Conservation (phyloP, 2,888 invertebrate genomes). For the Nomada lathburiana region DNA sequence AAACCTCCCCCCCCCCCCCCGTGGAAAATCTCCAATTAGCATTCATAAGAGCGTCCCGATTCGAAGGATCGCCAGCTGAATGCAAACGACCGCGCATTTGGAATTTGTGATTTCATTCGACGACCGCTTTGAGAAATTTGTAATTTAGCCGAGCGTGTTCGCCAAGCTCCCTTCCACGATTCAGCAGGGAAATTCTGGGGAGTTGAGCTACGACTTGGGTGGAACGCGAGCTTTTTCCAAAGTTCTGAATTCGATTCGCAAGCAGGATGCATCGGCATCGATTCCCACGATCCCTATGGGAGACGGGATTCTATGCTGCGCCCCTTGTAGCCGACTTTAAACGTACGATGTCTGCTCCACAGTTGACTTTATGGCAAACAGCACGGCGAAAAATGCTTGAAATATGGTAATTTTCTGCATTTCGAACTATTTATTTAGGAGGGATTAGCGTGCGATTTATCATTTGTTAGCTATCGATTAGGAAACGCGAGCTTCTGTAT, state of each 20-base stretch:
- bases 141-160: conserved; percentile 55
- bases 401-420: not conserved
- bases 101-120: conserved; percentile 64
- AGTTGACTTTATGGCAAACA: not conserved
- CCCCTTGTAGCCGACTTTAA: not conserved
- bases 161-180: not conserved
- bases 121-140: conserved; percentile 52
- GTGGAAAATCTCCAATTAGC: conserved; percentile 69
- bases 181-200: conserved; percentile 4
- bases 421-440: too few relatives aligned
- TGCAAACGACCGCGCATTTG: conserved; percentile 67
- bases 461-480: too few relatives aligned
- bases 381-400: not conserved
- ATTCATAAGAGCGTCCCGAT: conserved; percentile 69
- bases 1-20: not conserved
- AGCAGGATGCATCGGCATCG: not conserved
- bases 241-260: conserved; percentile 15
- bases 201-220: not conserved
- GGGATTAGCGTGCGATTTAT: too few relatives aligned
- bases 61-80: conserved; percentile 64
- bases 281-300: conserved; percentile 26
- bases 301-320: not conserved
- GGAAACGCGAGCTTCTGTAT: too few relatives aligned
- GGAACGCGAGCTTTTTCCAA: conserved; percentile 1
- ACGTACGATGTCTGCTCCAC: not conserved